Conservation (phyloP, 2,888 invertebrate species). For the Cosmorhoe ocellata region DNA sequence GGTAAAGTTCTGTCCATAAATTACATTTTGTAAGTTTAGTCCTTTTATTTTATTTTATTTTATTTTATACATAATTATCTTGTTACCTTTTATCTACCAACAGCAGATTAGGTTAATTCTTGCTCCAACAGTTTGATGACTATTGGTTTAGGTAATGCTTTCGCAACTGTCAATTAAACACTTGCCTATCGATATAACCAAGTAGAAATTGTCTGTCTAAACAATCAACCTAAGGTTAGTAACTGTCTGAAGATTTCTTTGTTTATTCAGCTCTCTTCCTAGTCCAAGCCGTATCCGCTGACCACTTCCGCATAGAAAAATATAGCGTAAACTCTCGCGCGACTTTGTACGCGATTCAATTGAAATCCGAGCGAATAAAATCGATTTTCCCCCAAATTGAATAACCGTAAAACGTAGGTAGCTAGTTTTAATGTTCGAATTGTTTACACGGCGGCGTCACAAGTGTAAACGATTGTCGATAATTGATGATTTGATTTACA, state of each 20-base stretch:
- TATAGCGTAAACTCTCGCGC: conserved; percentile 51
- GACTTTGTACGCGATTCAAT: conserved; percentile 72
- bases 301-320: conserved; percentile 75
- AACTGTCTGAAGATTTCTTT: conserved; percentile 15
- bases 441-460: conserved; percentile 81
- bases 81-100: too few relatives aligned
- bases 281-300: conserved; percentile 58
- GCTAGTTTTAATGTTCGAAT: conserved; percentile 76
- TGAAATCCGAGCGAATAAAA: conserved; percentile 79
- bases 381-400: conserved; percentile 82
- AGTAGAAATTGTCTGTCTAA: background rate
- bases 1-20: too few relatives aligned
- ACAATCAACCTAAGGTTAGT: conserved; percentile 7
- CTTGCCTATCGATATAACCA: too few relatives aligned
- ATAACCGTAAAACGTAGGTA: conserved; percentile 77
- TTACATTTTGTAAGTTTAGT: too few relatives aligned
- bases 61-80: too few relatives aligned
- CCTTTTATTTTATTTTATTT: too few relatives aligned
- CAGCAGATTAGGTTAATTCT: too few relatives aligned
- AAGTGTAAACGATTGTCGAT: conserved; percentile 81
- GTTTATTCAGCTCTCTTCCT: conserved; percentile 44
- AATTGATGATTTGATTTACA: conserved; percentile 83
- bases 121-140: too few relatives aligned
- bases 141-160: too few relatives aligned
- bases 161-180: too few relatives aligned